Base-by-base conservation (phyloP, 2,113 vertebrate species). In the Nothobranchius furzeri region DNA sequence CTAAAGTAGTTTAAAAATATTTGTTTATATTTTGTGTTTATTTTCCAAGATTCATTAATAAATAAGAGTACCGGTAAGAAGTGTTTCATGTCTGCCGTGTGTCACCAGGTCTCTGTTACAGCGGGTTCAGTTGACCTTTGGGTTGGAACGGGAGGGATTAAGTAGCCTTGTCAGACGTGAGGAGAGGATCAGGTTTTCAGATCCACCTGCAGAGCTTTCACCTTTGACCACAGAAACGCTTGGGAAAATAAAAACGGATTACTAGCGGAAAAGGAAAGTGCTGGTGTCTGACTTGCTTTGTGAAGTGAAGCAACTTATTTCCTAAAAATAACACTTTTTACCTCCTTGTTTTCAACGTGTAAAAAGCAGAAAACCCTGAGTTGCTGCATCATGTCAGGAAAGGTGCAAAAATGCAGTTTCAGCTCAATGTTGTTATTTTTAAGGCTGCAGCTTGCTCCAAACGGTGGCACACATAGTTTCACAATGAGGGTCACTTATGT, bases 401-500 rank as follows among this genome's bases (percentile, higher is more conserved):
- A 79, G 60, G 68, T 57, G 53, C 36, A 89, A 90, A 30, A 88
- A 64, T 74, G 87, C 89, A 6, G 55, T 75, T 87, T 90, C 88
- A 90, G 90, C 90, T 89, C 81, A 88, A 87, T 73, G 83, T 70
- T 85, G 81, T 75, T 85, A 76, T 84, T 88, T 88, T 80, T 73
- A 79, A 86, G 79, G 82, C 45, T 7, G 45, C 64, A 9, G 82
- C 85, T 64, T 82, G 49, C 75, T 72, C 68, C 64, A 78, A 75
- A 79, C 43, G 48, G 72, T 71, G 73, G 36, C 70, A 78, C 86
- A 85, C 83, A 90, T 86, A 86, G 80, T 89, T 91, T 85, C 74
- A 86, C 89, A 91, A 87, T 85, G 87, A 86, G 81, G 73, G 76
- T 83, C 77, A 85, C 76, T 86, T 83, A 85, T 88, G 83, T 88